Evolutionary conservation across 2,888 invertebrate species (phyloP), one percentile per base, ranked within the genome.

Genomic region (Conchocele bisecta): DNA sequence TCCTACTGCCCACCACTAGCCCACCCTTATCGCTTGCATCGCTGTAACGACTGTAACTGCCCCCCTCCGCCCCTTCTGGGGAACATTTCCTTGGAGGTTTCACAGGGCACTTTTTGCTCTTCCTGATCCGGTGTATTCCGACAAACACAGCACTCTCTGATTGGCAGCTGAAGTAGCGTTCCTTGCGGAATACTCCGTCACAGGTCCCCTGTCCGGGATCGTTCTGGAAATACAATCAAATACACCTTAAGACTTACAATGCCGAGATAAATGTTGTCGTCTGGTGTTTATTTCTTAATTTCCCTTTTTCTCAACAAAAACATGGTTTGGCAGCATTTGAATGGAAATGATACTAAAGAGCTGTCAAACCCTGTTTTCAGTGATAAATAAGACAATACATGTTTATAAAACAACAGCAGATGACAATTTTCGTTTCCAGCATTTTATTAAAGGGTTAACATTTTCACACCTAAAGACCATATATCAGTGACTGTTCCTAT

Each of bases 1-100:
- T 91, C 54, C 92, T 83, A 74, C 93, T 92, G 2, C 92, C 92
- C 15, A 92, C 84, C 48, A 84, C 76, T 4, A 82, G 50, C 13
- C 71, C 69, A 57, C 51, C 50, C 5, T 58, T 22, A 48, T 33
- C 28, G 31, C 54, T 17, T 53, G 61, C 41, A 17, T 9, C 26
- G 42, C 42, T 29, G 20, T 46, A 13, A 33, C 46, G 17, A 29
- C 53, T 41, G 7, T 50, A 46, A n/a, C 46, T 48, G 9, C 41
- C 53, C 31, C 65, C 66, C 7, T 75, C 67, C 3, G 61, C 68
- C 7, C 71, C 58, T 11, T 57, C 53, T 3, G 64, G 54, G 13
- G 63, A 51, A 7, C 56, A 60, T 48, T 59, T 67, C 20, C 63
- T 64, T 54, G 71, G 69, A 22, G 57, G 54, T 39, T 69, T 72